Base-by-base conservation (phyloP, 2,888 invertebrate species). In the Nesidiocoris tenuis region DNA sequence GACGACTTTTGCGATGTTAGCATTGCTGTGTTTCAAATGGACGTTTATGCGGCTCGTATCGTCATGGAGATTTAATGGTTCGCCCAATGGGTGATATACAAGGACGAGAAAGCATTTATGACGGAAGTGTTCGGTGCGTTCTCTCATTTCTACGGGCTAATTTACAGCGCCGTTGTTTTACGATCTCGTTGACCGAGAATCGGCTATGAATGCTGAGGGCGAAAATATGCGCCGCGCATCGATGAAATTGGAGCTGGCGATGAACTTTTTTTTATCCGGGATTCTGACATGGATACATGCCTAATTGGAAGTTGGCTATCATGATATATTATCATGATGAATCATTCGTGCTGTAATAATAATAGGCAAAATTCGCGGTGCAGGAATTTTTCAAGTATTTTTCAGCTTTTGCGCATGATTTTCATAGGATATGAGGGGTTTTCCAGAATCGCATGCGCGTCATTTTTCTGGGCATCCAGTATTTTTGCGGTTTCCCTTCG, bases 71-170 rank as follows among this genome's bases (percentile, higher is more conserved):
- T 66, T 66, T 66, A 66, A 66, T 55, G 55, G 66, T 55, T 64
- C 18, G n/a, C 54, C 55, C 66, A 19, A 21, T 39, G 12, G 55
- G 54, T 66, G 66, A 66, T 66, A 66, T 66, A 66, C 66, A 54
- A 54, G 55, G 19, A 55, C 66, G 39, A 66, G 25, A 66, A 66
- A 66, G n/a, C 25, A 64, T 66, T 66, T 66, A 66, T 66, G 66
- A 66, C 66, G 66, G 66, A 66, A 66, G 66, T 66, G 54, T 54
- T 39, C 54, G 16, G 16, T 66, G 39, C 18, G 18, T 55, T 66
- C 66, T 65, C 17, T 65, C 66, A 54, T 66, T 25, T 66, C 54
- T 55, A 21, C 17, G 21, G 18, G 55, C 9, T 66, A 64, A 66
- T 66, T 66, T 66, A 66, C 66, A 17, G 55, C 66, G 23, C 54